phyloP scores from a whole-genome alignment of 1,140 invertebrate genomes.

The Drosophila mayri region DNA sequence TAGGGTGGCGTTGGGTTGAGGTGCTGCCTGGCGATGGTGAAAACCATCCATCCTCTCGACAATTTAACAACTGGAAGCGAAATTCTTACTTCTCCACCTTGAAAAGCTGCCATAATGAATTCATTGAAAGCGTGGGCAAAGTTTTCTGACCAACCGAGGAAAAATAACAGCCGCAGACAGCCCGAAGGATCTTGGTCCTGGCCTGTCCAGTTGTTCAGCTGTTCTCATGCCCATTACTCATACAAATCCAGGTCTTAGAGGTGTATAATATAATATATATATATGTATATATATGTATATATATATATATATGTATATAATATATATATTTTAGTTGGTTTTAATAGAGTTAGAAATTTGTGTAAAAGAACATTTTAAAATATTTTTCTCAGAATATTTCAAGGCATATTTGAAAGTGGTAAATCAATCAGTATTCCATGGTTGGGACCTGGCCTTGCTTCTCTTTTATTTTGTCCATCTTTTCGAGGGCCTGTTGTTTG shows the following conservation, averaged over 20 bases:
- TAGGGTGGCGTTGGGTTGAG: slow-evolving; percentile 15
- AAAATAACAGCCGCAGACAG: slow-evolving; percentile 32
- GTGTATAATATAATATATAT: too few species aligned
- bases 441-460: neutral
- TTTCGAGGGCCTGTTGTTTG: slow-evolving; percentile 28
- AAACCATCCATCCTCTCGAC: slow-evolving; percentile 27
- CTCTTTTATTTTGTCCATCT: slow-evolving; percentile 3
- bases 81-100: slow-evolving; percentile 60
- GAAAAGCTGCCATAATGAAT: slow-evolving; percentile 65
- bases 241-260: neutral
- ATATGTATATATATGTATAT: too few species aligned
- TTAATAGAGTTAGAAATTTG: neutral
- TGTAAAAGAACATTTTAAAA: neutral
- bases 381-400: neutral
- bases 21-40: neutral
- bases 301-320: too few species aligned
- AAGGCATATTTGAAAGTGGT: neutral
- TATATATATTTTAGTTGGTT: neutral
- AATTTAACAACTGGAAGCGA: slow-evolving; percentile 74
- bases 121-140: slow-evolving; percentile 66
- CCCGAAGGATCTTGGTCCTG: slow-evolving; percentile 47
- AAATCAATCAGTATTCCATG: slow-evolving; percentile 1
- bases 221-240: neutral
- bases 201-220: slow-evolving; percentile 4
- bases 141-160: slow-evolving; percentile 44